phyloP scores from a whole-genome alignment of 1,140 invertebrate genomes.

The Antheraea mylitta region DNA sequence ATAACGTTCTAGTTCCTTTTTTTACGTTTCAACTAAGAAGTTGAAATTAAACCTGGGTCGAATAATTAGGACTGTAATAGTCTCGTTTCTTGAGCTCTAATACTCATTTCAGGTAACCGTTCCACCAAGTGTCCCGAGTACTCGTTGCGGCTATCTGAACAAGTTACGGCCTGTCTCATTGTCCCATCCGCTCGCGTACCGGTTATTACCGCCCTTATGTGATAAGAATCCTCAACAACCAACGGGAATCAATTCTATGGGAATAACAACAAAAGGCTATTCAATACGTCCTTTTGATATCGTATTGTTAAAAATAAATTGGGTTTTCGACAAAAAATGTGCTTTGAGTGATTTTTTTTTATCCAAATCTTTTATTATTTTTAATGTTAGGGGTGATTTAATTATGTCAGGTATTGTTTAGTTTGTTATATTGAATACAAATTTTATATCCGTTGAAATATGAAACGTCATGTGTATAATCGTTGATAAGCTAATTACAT shows the following conservation, averaged over 20 bases:
- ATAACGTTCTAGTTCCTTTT: too few relatives aligned
- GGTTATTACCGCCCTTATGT: slow-evolving; percentile 45
- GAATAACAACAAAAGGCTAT: slow-evolving; percentile 35
- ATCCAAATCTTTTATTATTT: slow-evolving; percentile 3
- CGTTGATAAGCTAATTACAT: too few relatives aligned
- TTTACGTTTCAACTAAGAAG: too few relatives aligned
- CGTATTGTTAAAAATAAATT: slow-evolving; percentile 34
- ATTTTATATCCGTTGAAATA: too few relatives aligned
- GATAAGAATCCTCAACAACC: slow-evolving; percentile 50
- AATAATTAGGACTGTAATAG: too few relatives aligned
- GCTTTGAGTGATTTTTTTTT: slow-evolving; percentile 18
- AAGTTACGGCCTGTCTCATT: slow-evolving; percentile 9
- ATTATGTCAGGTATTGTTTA: too few relatives aligned
- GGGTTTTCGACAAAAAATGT: slow-evolving; percentile 26
- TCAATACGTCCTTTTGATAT: slow-evolving; percentile 24
- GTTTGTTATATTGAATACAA: too few relatives aligned
- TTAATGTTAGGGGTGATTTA: slow-evolving; percentile 1
- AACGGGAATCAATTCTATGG: slow-evolving; percentile 35
- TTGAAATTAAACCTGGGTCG: too few relatives aligned
- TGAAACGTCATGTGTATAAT: too few relatives aligned
- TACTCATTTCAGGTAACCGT: slow-evolving; percentile 2
- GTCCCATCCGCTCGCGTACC: slow-evolving; percentile 14
- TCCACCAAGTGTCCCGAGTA: neutral
- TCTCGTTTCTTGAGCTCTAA: neutral
- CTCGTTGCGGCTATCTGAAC: neutral